These are phyloP conservation scores for Emydoidea blandingii DNA, from an alignment of 2,797 vertebrate genomes.

Conservation along the genomic window DNA sequence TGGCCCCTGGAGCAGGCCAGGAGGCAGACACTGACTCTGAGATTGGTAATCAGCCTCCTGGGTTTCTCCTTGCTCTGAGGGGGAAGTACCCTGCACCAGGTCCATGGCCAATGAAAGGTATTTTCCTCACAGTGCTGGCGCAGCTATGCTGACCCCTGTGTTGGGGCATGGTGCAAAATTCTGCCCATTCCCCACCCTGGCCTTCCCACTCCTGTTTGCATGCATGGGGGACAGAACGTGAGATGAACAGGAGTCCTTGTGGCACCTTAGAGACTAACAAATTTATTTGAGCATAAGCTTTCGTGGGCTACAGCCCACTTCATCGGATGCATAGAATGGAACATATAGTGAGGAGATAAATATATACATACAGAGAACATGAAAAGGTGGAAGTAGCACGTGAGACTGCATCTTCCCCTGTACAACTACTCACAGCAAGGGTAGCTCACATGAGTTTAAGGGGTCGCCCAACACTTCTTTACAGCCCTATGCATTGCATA, in stretches of 20 bases:
- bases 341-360: too few relatives aligned
- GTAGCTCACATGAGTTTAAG: not conserved
- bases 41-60: not conserved
- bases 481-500: too few relatives aligned
- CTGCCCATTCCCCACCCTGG: not conserved
- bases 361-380: too few relatives aligned
- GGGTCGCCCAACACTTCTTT: not conserved
- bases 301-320: too few relatives aligned
- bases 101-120: rapidly evolving
- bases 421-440: not conserved
- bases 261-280: too few relatives aligned
- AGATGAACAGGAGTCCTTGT: too few relatives aligned
- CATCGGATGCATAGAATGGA: too few relatives aligned
- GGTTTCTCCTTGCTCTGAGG: not conserved
- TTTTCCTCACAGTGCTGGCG: not conserved
- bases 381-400: too few relatives aligned
- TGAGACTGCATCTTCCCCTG: not conserved
- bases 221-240: not conserved
- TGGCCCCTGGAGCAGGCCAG: not conserved
- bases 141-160: not conserved
- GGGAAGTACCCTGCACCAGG: not conserved
- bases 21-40: not conserved
- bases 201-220: not conserved
- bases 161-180: not conserved
- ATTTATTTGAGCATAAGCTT: too few relatives aligned